Evolutionary conservation across 2,888 invertebrate species (phyloP).

Genomic region (Rhogogaster chlorosoma): DNA sequence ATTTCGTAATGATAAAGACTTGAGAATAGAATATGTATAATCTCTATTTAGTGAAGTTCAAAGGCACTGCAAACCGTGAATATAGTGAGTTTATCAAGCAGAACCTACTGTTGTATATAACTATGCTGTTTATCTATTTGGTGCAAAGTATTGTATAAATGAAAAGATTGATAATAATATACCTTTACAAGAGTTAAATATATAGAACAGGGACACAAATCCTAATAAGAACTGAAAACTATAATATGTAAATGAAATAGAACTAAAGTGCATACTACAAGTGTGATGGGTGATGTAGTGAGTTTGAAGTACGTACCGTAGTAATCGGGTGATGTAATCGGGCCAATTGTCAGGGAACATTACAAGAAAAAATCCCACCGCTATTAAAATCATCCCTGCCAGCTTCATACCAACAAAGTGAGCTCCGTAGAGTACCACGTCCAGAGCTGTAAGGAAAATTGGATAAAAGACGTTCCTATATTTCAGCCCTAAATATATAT

Average conservation of each 20-base stretch:
- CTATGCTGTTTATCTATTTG: slow-evolving; percentile 71
- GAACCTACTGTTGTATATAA: slow-evolving; percentile 65
- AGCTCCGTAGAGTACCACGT: slow-evolving; percentile 91
- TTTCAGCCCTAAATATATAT: not conserved
- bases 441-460: slow-evolving; percentile 84
- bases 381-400: slow-evolving; percentile 94
- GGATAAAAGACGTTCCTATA: not conserved
- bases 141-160: slow-evolving; percentile 65
- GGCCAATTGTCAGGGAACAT: slow-evolving; percentile 99
- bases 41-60: slow-evolving; percentile 39
- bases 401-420: slow-evolving; percentile 96
- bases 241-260: slow-evolving; percentile 63
- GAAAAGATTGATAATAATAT: slow-evolving; percentile 33
- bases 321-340: slow-evolving; percentile 93
- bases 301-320: slow-evolving; percentile 84
- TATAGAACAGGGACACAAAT: slow-evolving; percentile 56
- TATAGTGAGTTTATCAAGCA: slow-evolving; percentile 58
- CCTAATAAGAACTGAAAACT: slow-evolving; percentile 66
- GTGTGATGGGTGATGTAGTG: slow-evolving; percentile 60
- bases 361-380: slow-evolving; percentile 94
- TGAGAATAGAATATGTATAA: slow-evolving; percentile 16
- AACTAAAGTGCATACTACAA: slow-evolving; percentile 71
- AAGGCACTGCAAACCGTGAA: slow-evolving; percentile 40
- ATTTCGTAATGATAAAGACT: slow-evolving; percentile 21
- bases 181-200: slow-evolving; percentile 24